phyloP scores from a whole-genome alignment of 2,888 invertebrate species.

The Epirrhoe alternata region DNA sequence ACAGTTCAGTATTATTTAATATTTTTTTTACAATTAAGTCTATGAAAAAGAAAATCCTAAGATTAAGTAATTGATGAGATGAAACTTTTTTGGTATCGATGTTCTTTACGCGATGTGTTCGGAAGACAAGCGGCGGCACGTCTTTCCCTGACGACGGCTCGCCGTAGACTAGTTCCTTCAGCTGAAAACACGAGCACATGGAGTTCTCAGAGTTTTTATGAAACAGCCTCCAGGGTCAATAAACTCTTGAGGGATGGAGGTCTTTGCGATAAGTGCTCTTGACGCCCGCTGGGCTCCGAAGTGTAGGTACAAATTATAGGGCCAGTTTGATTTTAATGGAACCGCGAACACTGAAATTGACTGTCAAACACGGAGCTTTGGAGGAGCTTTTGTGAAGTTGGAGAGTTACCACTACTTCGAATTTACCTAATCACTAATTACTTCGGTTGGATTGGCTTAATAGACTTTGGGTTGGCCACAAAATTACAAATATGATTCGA shows the following conservation, averaged over 20 bases:
- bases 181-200: conserved; percentile 73
- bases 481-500: not conserved
- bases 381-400: conserved; percentile 16
- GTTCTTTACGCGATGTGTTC: conserved; percentile 71
- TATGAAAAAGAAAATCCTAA: not conserved
- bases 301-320: conserved; percentile 42
- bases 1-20: conserved; percentile 1
- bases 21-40: not conserved
- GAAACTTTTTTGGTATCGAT: conserved; percentile 61
- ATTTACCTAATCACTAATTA: conserved; percentile 1
- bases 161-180: conserved; percentile 69
- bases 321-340: conserved; percentile 48
- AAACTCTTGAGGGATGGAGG: conserved; percentile 69
- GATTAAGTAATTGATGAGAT: conserved; percentile 6
- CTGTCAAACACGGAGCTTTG: conserved; percentile 24
- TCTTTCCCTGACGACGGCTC: conserved; percentile 54
- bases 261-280: conserved; percentile 56
- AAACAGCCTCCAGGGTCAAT: conserved; percentile 71
- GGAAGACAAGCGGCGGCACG: conserved; percentile 46
- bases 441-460: not conserved
- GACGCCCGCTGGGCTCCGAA: conserved; percentile 35
- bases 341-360: conserved; percentile 27
- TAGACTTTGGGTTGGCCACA: not conserved
- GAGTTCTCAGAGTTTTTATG: conserved; percentile 67
- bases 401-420: not conserved